Percentiles rank a stretch among this genome's conserved stretches.
Conservation (phyloP, 2,797 vertebrate species). For the Florisuga fusca region DNA sequence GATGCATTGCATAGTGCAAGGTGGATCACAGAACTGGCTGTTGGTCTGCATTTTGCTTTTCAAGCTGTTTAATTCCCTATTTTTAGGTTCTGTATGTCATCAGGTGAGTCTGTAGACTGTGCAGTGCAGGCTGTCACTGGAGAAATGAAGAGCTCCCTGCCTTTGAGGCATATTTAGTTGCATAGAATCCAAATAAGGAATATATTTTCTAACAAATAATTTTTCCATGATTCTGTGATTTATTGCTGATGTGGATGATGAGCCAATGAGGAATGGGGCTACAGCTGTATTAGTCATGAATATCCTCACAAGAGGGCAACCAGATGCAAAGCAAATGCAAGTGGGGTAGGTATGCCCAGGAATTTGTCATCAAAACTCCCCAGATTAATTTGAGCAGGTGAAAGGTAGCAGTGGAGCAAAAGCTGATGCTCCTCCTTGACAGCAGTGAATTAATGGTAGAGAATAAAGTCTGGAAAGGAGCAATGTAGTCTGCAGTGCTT, state of each 20-base stretch:
- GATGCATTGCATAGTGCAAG: fast-evolving
- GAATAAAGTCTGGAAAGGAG: background rate
- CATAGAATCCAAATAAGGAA: background rate
- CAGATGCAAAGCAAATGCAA: too few species aligned
- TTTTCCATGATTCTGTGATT: background rate
- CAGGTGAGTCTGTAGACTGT: background rate
- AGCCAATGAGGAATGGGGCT: background rate
- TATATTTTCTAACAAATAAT: background rate
- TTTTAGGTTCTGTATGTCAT: background rate
- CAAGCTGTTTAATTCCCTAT: background rate
- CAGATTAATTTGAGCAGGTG: background rate
- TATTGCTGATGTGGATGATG: background rate
- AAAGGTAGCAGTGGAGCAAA: background rate
- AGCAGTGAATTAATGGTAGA: background rate
- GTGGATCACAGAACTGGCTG: background rate
- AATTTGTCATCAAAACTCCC: background rate
- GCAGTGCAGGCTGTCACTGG: background rate
- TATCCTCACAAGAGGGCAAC: background rate
- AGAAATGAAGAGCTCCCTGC: background rate
- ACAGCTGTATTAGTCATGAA: background rate
- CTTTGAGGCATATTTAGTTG: background rate
- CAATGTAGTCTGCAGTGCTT: background rate
- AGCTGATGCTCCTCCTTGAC: background rate
- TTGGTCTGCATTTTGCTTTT: background rate
- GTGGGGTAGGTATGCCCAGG: background rate